These are phyloP conservation scores for Saccostrea glomerata DNA, from an alignment of 1,140 invertebrate genomes.

Conservation along the genomic window DNA sequence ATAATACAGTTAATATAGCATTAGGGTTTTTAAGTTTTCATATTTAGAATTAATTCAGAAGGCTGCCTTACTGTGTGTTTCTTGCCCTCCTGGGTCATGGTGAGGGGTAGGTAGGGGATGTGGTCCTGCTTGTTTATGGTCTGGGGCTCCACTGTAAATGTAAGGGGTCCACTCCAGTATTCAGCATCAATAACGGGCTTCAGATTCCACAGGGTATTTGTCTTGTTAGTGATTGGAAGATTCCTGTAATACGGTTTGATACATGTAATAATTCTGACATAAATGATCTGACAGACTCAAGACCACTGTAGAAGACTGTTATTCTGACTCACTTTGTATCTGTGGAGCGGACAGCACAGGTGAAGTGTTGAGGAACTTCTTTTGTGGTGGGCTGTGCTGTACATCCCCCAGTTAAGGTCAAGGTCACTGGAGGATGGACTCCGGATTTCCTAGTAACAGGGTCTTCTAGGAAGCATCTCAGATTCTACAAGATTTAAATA, in stretches of 20 bases:
- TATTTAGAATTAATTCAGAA: too few species aligned
- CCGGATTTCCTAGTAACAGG: conserved; percentile 44
- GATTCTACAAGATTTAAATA: conserved; percentile 66
- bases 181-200: conserved; percentile 78
- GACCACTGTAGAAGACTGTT: background rate
- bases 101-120: conserved; percentile 77
- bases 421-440: conserved; percentile 73
- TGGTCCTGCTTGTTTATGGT: conserved; percentile 74
- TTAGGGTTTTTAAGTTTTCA: too few species aligned
- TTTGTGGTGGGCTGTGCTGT: conserved; percentile 70
- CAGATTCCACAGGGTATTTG: conserved; percentile 76
- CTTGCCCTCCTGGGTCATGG: conserved; percentile 77
- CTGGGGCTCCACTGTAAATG: conserved; percentile 76
- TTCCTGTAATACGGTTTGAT: background rate
- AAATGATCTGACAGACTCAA: background rate
- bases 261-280: background rate
- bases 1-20: too few species aligned
- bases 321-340: conserved; percentile 69
- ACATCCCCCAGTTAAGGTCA: conserved; percentile 79
- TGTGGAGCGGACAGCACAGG: conserved; percentile 71
- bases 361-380: conserved; percentile 71
- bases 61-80: conserved; percentile 76
- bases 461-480: conserved; percentile 76
- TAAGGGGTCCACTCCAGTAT: conserved; percentile 76
- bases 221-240: conserved; percentile 75